Conservation (phyloP, 2,888 invertebrate genomes). For the Euplagia quadripunctaria region DNA sequence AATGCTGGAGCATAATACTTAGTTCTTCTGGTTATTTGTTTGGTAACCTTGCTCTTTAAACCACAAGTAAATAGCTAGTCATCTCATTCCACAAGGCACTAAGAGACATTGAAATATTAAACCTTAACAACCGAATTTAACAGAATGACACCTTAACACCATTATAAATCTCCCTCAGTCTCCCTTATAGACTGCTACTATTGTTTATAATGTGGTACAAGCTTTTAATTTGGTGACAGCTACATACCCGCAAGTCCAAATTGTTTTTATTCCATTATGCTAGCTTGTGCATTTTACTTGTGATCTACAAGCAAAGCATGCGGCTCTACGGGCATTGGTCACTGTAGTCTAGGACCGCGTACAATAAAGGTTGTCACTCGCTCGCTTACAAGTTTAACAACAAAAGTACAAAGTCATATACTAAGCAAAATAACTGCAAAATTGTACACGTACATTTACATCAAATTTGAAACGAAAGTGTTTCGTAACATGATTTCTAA, state of each 20-base stretch:
- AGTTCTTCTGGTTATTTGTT: too few relatives aligned
- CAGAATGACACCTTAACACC: too few relatives aligned
- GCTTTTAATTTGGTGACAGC: not conserved
- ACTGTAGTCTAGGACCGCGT: not conserved
- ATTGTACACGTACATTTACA: not conserved
- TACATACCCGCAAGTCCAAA: not conserved
- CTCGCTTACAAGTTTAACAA: not conserved
- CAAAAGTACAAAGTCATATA: not conserved
- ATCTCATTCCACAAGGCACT: too few relatives aligned
- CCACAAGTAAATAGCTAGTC: too few relatives aligned
- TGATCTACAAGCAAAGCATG: not conserved
- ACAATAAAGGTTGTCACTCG: not conserved
- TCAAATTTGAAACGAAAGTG: conserved; percentile 16
- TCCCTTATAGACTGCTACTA: not conserved
- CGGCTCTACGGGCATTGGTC: not conserved
- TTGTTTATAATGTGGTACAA: not conserved
- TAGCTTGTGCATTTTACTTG: not conserved
- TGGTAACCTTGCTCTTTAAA: too few relatives aligned
- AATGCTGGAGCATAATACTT: too few relatives aligned
- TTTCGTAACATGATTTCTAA: conserved; percentile 20
- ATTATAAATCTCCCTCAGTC: too few relatives aligned
- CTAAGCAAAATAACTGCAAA: not conserved
- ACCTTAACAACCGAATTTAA: too few relatives aligned
- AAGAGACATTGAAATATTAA: too few relatives aligned
- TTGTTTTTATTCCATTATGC: too few relatives aligned